phyloP scores from a whole-genome alignment of 1,140 invertebrate genomes.

The Anoplolepis gracilipes region DNA sequence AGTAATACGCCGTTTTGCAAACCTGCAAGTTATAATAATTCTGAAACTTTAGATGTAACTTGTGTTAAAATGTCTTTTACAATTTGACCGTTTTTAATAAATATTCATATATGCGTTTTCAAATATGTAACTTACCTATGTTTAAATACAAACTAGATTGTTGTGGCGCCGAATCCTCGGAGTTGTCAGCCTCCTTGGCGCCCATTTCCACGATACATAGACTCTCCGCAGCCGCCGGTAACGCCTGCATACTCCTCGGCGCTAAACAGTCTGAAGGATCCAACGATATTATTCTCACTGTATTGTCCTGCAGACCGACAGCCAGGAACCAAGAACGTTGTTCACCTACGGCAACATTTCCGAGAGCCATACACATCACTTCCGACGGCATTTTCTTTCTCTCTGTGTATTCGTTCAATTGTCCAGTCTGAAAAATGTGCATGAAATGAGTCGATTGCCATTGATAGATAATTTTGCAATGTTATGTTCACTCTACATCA shows the following conservation, averaged over 20 bases:
- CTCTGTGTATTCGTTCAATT: constrained; percentile 99
- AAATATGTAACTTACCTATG: constrained; percentile 90
- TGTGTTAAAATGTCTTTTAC: neutral
- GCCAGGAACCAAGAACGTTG: constrained; percentile 98
- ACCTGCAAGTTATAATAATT: constrained; percentile 69
- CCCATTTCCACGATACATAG: constrained; percentile 97
- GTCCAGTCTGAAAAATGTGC: constrained; percentile 91
- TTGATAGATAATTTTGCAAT: neutral
- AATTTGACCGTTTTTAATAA: neutral
- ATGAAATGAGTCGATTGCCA: neutral
- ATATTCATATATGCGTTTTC: neutral
- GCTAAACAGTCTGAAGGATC: constrained; percentile 97
- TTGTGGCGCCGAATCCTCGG: constrained; percentile 86
- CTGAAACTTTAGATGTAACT: neutral
- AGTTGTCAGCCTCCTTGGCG: constrained; percentile 87
- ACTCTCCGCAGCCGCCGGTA: constrained; percentile 98
- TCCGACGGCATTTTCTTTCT: constrained; percentile 98
- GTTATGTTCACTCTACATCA: constrained; percentile 63
- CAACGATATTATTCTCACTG: constrained; percentile 98
- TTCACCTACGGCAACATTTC: constrained; percentile 97
- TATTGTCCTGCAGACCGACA: constrained; percentile 98
- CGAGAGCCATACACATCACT: constrained; percentile 99
- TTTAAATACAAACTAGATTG: constrained; percentile 96
- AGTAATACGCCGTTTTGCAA: constrained; percentile 98
- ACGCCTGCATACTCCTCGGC: constrained; percentile 97